Evolutionary conservation across 2,888 invertebrate species (phyloP).

Genomic region (Xiphydria camelus): DNA sequence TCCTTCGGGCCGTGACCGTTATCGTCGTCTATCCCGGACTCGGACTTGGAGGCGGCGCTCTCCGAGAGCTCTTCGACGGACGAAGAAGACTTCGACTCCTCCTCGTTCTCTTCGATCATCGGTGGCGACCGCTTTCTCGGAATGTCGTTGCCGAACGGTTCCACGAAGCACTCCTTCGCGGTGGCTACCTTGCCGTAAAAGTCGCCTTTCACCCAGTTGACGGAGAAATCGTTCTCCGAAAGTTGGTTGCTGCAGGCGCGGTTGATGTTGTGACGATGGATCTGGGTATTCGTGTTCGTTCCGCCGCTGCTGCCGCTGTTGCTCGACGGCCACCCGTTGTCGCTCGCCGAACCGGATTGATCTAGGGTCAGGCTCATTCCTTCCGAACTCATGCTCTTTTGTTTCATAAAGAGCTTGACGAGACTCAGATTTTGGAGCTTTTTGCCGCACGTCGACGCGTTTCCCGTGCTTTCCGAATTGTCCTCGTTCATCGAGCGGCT

Average conservation of each 20-base stretch:
- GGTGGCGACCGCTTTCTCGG: slow-evolving; percentile 34
- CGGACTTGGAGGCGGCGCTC: slow-evolving; percentile 55
- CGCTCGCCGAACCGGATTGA: slow-evolving; percentile 69
- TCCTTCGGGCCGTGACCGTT: slow-evolving; percentile 51
- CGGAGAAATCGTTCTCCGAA: slow-evolving; percentile 49
- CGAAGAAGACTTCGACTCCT: slow-evolving; percentile 58
- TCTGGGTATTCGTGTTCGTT: slow-evolving; percentile 43
- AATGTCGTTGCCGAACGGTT: slow-evolving; percentile 31
- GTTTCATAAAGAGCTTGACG: slow-evolving; percentile 87
- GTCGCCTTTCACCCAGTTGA: slow-evolving; percentile 53
- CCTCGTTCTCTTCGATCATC: slow-evolving; percentile 54
- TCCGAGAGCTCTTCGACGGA: slow-evolving; percentile 60
- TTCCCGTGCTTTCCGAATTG: slow-evolving; percentile 47
- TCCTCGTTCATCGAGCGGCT: slow-evolving; percentile 52
- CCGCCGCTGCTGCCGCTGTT: slow-evolving; percentile 66
- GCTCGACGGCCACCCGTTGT: slow-evolving; percentile 74
- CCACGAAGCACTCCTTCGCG: slow-evolving; percentile 33
- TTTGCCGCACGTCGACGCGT: slow-evolving; percentile 37
- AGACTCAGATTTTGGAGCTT: slow-evolving; percentile 77
- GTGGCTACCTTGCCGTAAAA: slow-evolving; percentile 34
- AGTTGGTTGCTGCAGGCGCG: slow-evolving; percentile 28
- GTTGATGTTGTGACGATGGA: slow-evolving; percentile 42
- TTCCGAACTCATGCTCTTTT: slow-evolving; percentile 81
- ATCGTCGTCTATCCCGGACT: slow-evolving; percentile 46
- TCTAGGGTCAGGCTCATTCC: slow-evolving; percentile 73